Evolutionary conservation across 1,140 invertebrate genomes (phyloP).

Genomic region (Ceratina japonica): DNA sequence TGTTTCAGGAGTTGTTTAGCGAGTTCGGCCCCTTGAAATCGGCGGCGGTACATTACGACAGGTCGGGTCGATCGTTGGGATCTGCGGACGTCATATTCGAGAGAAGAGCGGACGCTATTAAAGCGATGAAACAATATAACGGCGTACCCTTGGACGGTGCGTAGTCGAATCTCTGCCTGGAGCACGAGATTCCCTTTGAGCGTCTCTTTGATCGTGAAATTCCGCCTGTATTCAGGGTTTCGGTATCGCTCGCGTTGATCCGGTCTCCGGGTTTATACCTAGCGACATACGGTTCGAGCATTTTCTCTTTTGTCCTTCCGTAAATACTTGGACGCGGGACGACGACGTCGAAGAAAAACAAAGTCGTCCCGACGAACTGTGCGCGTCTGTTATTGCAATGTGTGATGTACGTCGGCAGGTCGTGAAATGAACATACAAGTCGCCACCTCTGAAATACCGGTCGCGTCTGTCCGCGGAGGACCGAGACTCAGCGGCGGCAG

Average conservation of each 20-base stretch:
- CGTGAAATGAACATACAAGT: slow-evolving; percentile 97
- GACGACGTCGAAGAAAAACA: slow-evolving; percentile 45
- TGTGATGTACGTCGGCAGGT: slow-evolving; percentile 77
- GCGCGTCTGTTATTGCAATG: slow-evolving; percentile 52
- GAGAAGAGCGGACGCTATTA: slow-evolving; percentile 92
- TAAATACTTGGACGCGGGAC: slow-evolving; percentile 42
- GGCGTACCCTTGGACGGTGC: slow-evolving; percentile 96
- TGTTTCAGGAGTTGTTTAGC: slow-evolving; percentile 92
- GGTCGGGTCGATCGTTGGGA: slow-evolving; percentile 96
- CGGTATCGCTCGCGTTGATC: slow-evolving; percentile 38
- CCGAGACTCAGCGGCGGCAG: slow-evolving; percentile 67
- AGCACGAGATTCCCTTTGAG: slow-evolving; percentile 25
- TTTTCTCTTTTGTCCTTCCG: slow-evolving; percentile 48
- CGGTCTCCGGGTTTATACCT: slow-evolving; percentile 43
- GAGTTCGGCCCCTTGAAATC: slow-evolving; percentile 97
- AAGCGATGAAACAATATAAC: slow-evolving; percentile 99
- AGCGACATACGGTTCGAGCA: slow-evolving; percentile 43
- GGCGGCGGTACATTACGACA: slow-evolving; percentile 97
- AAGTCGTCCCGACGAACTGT: slow-evolving; percentile 40
- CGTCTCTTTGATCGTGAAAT: slow-evolving; percentile 47
- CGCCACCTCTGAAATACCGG: slow-evolving; percentile 87
- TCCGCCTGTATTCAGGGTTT: slow-evolving; percentile 44
- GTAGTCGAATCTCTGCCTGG: slow-evolving; percentile 53
- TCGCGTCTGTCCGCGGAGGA: slow-evolving; percentile 71
- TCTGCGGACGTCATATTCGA: slow-evolving; percentile 98